phyloP scores from a whole-genome alignment of 2,113 vertebrate genomes.

The Cynocephalus volans region DNA sequence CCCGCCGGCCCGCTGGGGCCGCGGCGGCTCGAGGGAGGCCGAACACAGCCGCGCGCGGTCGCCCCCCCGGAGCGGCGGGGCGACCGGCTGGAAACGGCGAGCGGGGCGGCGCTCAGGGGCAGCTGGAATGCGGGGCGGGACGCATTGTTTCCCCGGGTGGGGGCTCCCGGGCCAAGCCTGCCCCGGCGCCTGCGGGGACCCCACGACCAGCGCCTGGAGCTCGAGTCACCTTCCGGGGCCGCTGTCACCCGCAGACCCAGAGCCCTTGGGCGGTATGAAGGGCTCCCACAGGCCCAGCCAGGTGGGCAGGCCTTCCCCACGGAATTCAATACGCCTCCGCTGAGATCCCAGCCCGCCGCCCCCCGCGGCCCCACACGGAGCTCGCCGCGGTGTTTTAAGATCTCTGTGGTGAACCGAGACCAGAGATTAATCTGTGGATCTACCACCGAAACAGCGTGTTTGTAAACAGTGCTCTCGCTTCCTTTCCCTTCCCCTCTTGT shows the following conservation, averaged over 20 bases:
- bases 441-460: not conserved
- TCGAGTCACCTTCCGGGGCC: not conserved
- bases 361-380: not conserved
- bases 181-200: not conserved
- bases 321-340: not conserved
- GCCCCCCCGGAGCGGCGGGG: fast-evolving
- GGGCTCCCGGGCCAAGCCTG: not conserved
- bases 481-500: not conserved
- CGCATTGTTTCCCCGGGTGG: not conserved
- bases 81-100: not conserved
- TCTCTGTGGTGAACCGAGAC: not conserved
- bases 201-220: not conserved
- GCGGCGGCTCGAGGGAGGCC: not conserved
- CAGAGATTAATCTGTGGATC: not conserved
- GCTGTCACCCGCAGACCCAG: slow-evolving; percentile 9
- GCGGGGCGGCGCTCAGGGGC: not conserved
- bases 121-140: not conserved
- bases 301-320: slow-evolving; percentile 48
- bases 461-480: not conserved
- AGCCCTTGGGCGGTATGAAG: not conserved
- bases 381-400: not conserved
- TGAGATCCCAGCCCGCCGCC: not conserved
- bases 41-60: slow-evolving; percentile 59
- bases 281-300: not conserved
- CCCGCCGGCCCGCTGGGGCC: not conserved